phyloP scores from a whole-genome alignment of 1,140 invertebrate species.

The Bombus picipes region DNA sequence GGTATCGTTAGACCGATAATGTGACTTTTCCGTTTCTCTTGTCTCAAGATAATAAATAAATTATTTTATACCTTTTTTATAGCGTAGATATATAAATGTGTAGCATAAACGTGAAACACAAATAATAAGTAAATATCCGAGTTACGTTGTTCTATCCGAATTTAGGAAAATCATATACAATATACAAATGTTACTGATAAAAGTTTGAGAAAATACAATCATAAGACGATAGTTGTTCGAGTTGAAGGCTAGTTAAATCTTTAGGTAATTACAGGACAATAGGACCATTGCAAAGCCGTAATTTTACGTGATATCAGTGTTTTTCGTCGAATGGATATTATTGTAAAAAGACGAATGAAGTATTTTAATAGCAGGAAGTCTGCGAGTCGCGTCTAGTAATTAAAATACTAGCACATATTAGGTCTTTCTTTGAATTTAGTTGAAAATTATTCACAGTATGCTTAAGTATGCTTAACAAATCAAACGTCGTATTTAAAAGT shows the following conservation, averaged over 20 bases:
- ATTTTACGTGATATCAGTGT: not conserved
- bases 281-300: not conserved
- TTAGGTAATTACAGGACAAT: not conserved
- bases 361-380: not conserved
- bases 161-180: not conserved
- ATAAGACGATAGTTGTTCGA: not conserved
- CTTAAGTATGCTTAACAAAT: slow-evolving; percentile 8
- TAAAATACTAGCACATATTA: not conserved
- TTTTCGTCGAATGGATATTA: not conserved
- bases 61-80: not conserved
- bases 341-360: not conserved
- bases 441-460: not conserved
- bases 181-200: not conserved
- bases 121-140: not conserved
- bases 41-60: not conserved
- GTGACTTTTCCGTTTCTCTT: not conserved
- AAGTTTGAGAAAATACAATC: not conserved
- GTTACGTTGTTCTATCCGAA: not conserved
- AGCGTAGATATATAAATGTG: too few relatives aligned
- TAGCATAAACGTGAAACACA: not conserved
- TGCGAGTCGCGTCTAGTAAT: not conserved
- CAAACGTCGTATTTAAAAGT: not conserved
- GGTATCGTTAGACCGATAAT: not conserved
- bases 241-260: not conserved
- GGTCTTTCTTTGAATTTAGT: not conserved